Evolutionary conservation across 64 coral and sea anemone genomes (phyloP).

Genomic region (Actinia equina): DNA sequence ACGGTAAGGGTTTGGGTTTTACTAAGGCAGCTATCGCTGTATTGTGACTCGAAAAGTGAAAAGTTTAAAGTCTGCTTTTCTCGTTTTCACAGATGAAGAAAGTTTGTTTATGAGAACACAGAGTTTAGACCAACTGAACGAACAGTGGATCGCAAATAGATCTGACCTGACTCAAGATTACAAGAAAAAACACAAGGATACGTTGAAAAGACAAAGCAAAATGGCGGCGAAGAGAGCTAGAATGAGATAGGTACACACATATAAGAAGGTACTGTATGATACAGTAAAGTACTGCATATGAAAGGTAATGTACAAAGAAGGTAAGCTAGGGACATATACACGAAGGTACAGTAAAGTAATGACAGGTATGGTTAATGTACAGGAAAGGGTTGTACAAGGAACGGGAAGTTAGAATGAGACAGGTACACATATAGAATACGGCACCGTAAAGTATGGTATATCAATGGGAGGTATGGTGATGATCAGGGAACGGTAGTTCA

Average conservation of each 20-base stretch:
- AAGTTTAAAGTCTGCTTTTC: not conserved
- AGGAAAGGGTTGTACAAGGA: not conserved
- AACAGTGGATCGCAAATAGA: conserved; percentile 69
- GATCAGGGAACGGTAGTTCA: not conserved
- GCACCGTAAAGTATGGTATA: not conserved
- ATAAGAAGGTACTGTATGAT: not conserved
- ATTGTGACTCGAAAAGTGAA: no score
- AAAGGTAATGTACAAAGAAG: no score
- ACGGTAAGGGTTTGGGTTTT: conserved; percentile 17
- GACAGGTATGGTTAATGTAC: not conserved
- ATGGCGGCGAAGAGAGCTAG: conserved; percentile 52
- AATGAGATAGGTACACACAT: conserved; percentile 25
- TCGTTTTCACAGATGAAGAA: conserved; percentile 41
- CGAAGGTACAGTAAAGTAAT: conserved; percentile 7
- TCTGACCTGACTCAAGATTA: conserved; percentile 75
- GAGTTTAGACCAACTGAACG: conserved; percentile 46
- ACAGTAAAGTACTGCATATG: not conserved
- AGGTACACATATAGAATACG: not conserved
- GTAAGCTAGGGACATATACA: not conserved
- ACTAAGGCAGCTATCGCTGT: no score
- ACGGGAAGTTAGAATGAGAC: not conserved
- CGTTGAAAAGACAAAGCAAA: conserved; percentile 65
- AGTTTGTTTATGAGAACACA: conserved; percentile 64
- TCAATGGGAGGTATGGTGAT: not conserved
- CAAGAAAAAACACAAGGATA: conserved; percentile 85